These are phyloP conservation scores for Tricholauxania praeusta DNA, from an alignment of 2,888 invertebrate species.

Conservation along the genomic window DNA sequence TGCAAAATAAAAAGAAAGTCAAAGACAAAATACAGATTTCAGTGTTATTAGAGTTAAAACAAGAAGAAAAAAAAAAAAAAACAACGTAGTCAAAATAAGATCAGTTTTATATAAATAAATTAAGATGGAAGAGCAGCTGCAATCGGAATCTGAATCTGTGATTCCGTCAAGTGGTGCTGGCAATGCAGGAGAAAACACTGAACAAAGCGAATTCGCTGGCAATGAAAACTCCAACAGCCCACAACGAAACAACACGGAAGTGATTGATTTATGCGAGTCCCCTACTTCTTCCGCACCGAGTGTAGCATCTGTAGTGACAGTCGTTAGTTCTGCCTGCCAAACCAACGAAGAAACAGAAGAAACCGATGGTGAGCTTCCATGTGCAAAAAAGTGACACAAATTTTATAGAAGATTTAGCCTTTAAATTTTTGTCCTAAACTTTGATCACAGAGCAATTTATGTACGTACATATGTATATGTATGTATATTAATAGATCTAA, in stretches of 20 bases:
- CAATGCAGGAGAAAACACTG: background rate
- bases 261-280: constrained; percentile 15
- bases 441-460: no score
- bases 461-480: no score
- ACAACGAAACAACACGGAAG: background rate
- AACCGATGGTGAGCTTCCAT: constrained; percentile 16
- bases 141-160: background rate
- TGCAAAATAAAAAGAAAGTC: no score
- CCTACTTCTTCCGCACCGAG: constrained; percentile 13
- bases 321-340: constrained; percentile 6
- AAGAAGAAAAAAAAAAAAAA: no score
- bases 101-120: no score
- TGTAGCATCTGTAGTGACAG: background rate
- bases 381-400: background rate
- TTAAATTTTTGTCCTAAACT: no score
- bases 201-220: background rate
- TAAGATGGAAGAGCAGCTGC: constrained; percentile 5
- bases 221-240: background rate
- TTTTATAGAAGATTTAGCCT: no score
- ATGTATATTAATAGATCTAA: no score
- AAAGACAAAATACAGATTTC: no score
- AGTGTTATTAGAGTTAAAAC: no score
- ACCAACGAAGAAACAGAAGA: background rate
- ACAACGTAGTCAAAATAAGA: no score
- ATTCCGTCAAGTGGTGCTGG: background rate